These are phyloP conservation scores for Acronicta aceris DNA, from an alignment of 2,888 invertebrate genomes.

Conservation along the genomic window DNA sequence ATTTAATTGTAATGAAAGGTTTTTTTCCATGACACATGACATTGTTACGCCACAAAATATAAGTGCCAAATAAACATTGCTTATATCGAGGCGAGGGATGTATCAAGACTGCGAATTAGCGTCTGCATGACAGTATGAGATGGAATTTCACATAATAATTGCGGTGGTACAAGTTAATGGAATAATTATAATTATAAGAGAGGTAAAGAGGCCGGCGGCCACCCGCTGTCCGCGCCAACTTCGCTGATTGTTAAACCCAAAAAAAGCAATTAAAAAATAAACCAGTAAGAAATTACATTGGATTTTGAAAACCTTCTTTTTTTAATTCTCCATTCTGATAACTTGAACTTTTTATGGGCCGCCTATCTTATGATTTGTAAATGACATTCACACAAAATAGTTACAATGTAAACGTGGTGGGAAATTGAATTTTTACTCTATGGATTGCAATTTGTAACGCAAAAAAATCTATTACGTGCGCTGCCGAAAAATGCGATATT, in stretches of 20 bases:
- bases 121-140: conserved; percentile 67
- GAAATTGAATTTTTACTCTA: conserved; percentile 73
- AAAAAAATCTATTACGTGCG: conserved; percentile 63
- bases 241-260: conserved; percentile 84
- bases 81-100: conserved; percentile 19
- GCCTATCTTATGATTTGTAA: conserved; percentile 72
- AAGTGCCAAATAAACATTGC: conserved; percentile 32
- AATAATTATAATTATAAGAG: conserved; percentile 87
- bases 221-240: conserved; percentile 80
- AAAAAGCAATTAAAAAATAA: conserved; percentile 85
- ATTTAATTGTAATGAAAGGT: conserved; percentile 36
- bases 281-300: conserved; percentile 78
- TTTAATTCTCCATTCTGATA: conserved; percentile 65
- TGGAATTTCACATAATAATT: conserved; percentile 82
- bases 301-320: conserved; percentile 68
- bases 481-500: conserved; percentile 49
- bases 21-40: conserved; percentile 27
- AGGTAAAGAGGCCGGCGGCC: conserved; percentile 83
- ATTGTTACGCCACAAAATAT: conserved; percentile 20
- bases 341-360: conserved; percentile 64
- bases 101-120: conserved; percentile 54
- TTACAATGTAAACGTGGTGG: conserved; percentile 69
- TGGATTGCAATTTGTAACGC: conserved; percentile 63
- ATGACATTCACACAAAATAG: conserved; percentile 72
- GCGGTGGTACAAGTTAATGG: conserved; percentile 85